Percentiles rank a stretch among this genome's conserved stretches.
phyloP scores from a whole-genome alignment of 1,140 invertebrate species.

The Pantala flavescens region DNA sequence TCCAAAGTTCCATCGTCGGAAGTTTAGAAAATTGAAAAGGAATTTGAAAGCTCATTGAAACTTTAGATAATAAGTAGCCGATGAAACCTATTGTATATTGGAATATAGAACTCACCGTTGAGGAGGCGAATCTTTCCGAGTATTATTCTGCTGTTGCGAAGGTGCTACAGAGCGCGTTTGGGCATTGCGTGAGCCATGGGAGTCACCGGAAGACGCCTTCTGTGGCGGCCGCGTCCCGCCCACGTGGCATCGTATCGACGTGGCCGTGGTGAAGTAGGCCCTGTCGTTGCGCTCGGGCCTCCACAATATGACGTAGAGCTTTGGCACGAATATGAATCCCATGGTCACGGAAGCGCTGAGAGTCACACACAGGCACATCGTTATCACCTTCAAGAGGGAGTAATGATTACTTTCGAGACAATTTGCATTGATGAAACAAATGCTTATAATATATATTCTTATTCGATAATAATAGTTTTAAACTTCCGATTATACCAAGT shows the following conservation, averaged over 20 bases:
- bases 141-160: neutral
- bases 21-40: too few relatives aligned
- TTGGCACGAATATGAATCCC: conserved; percentile 65
- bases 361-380: conserved; percentile 58
- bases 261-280: conserved; percentile 65
- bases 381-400: conserved; percentile 54
- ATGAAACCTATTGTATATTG: too few relatives aligned
- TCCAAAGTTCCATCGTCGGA: too few relatives aligned
- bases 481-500: too few relatives aligned
- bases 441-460: too few relatives aligned
- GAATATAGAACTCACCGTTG: neutral
- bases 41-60: too few relatives aligned
- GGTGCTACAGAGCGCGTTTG: conserved; percentile 6
- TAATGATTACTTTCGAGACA: conserved; percentile 37
- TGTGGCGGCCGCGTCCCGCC: conserved; percentile 32
- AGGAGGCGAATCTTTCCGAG: neutral
- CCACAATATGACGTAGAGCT: conserved; percentile 66
- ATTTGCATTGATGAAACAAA: too few relatives aligned
- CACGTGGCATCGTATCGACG: conserved; percentile 68
- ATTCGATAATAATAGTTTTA: too few relatives aligned
- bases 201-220: neutral
- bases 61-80: too few relatives aligned
- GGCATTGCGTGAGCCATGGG: conserved; percentile 13
- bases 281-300: conserved; percentile 68
- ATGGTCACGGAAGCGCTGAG: conserved; percentile 66